A percentile compares a stretch with the other conserved stretches of the same genome.
Conservation (phyloP, 1,140 invertebrate genomes). For the Drepana arcuata region DNA sequence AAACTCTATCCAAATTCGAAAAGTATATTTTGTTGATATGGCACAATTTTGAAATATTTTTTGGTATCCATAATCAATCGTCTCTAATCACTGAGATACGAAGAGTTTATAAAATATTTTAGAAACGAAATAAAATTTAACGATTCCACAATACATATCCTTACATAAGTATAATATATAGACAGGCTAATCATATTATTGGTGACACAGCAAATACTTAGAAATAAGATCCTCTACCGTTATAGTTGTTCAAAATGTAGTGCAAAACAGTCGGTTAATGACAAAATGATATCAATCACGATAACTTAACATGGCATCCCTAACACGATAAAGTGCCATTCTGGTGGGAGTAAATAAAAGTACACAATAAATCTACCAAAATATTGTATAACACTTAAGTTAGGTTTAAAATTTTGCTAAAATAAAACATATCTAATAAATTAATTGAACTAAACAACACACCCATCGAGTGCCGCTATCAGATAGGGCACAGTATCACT, state of each 20-base stretch:
- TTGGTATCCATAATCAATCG: conserved; percentile 17
- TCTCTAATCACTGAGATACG: conserved; percentile 49
- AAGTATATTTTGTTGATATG: conserved; percentile 55
- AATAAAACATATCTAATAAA: conserved; percentile 73
- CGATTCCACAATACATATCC: conserved; percentile 28
- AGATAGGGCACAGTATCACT: conserved; percentile 65
- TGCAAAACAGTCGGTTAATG: conserved; percentile 39
- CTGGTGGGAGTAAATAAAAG: conserved; percentile 67
- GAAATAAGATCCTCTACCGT: conserved; percentile 52
- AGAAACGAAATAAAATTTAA: conserved; percentile 35
- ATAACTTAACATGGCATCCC: conserved; percentile 58
- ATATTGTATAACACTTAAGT: conserved; percentile 70
- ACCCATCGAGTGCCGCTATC: conserved; percentile 53
- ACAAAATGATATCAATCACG: conserved; percentile 46
- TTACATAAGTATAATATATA: conserved; percentile 52
- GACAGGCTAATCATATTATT: conserved; percentile 67
- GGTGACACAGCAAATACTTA: conserved; percentile 68
- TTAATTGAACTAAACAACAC: conserved; percentile 72
- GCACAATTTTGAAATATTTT: conserved; percentile 50
- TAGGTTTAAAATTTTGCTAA: conserved; percentile 70
- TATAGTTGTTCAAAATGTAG: conserved; percentile 29
- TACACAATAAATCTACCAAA: conserved; percentile 61
- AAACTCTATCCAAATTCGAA: no score
- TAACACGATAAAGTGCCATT: conserved; percentile 46
- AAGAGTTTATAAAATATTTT: conserved; percentile 15